Conservation (phyloP, 2,113 vertebrate genomes). For the Cyanoderma ruficeps region DNA sequence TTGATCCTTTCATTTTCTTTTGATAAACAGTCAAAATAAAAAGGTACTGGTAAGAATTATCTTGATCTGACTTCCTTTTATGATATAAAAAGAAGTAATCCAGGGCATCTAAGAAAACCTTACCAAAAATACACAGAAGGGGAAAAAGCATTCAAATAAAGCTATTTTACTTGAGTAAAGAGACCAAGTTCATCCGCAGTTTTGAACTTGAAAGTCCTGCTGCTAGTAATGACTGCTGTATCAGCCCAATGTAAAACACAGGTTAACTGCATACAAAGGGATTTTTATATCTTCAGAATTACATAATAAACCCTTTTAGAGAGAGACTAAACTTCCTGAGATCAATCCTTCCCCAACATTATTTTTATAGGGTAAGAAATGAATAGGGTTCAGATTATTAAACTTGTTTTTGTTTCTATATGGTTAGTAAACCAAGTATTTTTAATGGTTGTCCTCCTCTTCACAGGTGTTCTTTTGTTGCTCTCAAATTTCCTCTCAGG, state of each 20-base stretch:
- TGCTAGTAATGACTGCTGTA: background rate
- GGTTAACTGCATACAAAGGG: background rate
- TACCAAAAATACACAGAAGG: background rate
- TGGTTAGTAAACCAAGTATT: background rate
- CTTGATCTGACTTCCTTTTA: background rate
- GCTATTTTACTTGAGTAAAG: background rate
- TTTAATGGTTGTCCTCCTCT: background rate
- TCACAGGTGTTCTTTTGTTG: background rate
- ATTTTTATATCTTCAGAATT: background rate
- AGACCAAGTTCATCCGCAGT: background rate
- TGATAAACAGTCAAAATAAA: background rate
- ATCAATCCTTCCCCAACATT: fast-evolving
- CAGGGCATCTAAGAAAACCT: background rate
- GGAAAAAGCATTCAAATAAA: background rate
- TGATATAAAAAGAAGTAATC: background rate
- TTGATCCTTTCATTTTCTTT: background rate
- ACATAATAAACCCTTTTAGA: background rate
- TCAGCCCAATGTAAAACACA: background rate
- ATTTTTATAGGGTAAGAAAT: background rate
- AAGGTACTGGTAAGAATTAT: background rate
- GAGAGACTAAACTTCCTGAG: background rate
- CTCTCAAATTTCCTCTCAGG: background rate
- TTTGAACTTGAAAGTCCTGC: background rate
- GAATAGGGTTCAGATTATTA: fast-evolving
- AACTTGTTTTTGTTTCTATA: background rate